Base-by-base conservation (phyloP, 2,888 invertebrate genomes). In the Polietes domitor region DNA sequence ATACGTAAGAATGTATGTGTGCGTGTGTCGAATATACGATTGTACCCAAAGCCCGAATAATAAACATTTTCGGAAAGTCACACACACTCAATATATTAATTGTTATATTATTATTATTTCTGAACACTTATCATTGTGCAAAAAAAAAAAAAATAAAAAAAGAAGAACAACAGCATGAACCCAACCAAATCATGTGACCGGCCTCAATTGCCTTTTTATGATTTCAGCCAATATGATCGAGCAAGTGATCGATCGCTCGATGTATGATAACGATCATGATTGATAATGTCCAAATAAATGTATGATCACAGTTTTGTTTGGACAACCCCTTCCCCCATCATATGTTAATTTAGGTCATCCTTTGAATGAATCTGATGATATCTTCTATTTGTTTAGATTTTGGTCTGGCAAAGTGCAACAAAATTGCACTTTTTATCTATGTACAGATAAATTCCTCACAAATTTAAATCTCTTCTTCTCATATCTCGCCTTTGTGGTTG, bases 81-180 rank as follows among this genome's bases (percentile, higher is more conserved):
- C n/a, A 47, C 47, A 12, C n/a, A 47, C n/a, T 5, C 47, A n/a
- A n/a, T 47, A 12, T 47, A 47, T n/a, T 47, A 47, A 37, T 2
- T 21, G 0, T 17, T 28, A 61, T 28, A n/a, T n/a, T n/a, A n/a
- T n/a, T n/a, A n/a, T n/a, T n/a, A n/a, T n/a, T n/a, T n/a, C n/a
- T 61, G 9, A 1, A n/a, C n/a, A 61, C 61, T 61, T 61, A 61
- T 61, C 61, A 61, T 28, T 61, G 28, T 28, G 61, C 61, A 28
- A 61, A 28, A 61, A 61, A 61, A 2, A 3, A 10, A 17, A 50
- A 17, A 50, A 17, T 1, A 50, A 17, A n/a, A 50, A 17, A 50
- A 17, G 19, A 17, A 50, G 3, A 32, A 32, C 4, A 32, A 32
- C 7, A 55, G 19, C 4, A 55, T 55, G 1, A 2, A 21, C 10